Percentiles rank a stretch among this genome's conserved stretches.
Conservation (phyloP, 2,888 invertebrate species). For the Archips crataeganus region DNA sequence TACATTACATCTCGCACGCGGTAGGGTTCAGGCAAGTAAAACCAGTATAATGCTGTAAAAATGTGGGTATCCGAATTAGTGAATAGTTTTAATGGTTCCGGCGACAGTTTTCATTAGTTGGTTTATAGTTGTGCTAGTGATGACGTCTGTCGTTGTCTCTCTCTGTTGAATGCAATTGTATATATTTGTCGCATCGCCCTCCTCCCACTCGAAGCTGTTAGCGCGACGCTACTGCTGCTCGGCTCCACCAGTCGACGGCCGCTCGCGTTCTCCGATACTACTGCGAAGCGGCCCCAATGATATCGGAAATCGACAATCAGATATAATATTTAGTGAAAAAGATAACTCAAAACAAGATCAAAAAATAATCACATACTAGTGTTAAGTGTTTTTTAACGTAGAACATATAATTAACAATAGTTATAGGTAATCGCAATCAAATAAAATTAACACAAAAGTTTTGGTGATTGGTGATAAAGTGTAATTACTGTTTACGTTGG, state of each 20-base stretch:
- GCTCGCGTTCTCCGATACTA: constrained; percentile 65
- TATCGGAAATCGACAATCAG: constrained; percentile 54
- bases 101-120: constrained; percentile 71
- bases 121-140: constrained; percentile 71
- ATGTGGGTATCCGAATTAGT: constrained; percentile 56
- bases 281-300: constrained; percentile 55
- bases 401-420: constrained; percentile 30
- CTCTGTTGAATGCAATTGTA: constrained; percentile 53
- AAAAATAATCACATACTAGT: constrained; percentile 43
- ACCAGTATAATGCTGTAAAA: constrained; percentile 74
- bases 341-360: constrained; percentile 51
- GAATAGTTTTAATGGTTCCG: constrained; percentile 61
- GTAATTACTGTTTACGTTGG: constrained; percentile 63
- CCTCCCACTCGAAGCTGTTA: constrained; percentile 74
- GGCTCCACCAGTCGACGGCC: constrained; percentile 71
- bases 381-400: constrained; percentile 35
- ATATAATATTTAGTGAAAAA: constrained; percentile 50
- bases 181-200: constrained; percentile 67
- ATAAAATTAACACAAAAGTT: constrained; percentile 56
- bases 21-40: constrained; percentile 70
- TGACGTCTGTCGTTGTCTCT: constrained; percentile 65
- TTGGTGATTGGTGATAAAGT: constrained; percentile 68
- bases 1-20: constrained; percentile 77
- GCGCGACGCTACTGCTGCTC: constrained; percentile 68
- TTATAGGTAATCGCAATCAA: constrained; percentile 18